These are phyloP conservation scores for Xylocopa sonorina DNA, from an alignment of 1,140 invertebrate species.

Conservation along the genomic window DNA sequence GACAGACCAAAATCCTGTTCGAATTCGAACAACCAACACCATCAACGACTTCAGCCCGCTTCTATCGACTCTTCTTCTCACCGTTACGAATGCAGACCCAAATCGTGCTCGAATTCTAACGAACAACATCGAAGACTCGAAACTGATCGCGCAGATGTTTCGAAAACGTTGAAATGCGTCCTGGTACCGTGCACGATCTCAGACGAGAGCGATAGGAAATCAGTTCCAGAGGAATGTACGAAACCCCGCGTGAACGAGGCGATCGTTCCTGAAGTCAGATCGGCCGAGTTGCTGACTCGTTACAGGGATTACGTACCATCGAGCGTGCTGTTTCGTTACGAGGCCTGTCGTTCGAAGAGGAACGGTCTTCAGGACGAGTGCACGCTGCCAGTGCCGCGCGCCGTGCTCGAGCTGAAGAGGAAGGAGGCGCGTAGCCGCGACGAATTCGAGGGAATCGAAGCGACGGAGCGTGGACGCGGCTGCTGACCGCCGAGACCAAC, in stretches of 20 bases:
- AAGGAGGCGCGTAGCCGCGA: background rate
- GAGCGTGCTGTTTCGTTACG: constrained; percentile 51
- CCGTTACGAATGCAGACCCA: no score
- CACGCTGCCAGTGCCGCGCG: constrained; percentile 33
- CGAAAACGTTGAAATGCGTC: background rate
- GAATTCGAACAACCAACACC: background rate
- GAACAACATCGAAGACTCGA: background rate
- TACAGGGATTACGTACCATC: constrained; percentile 51
- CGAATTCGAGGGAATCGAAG: background rate
- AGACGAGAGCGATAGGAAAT: background rate
- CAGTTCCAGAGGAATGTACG: background rate
- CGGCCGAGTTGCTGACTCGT: constrained; percentile 28
- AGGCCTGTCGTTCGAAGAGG: constrained; percentile 55
- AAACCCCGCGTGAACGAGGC: background rate
- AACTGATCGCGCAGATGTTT: background rate
- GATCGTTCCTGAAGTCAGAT: background rate
- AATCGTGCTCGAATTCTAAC: background rate
- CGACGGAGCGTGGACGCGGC: background rate
- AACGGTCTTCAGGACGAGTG: constrained; percentile 69
- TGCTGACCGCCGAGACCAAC: background rate
- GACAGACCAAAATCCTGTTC: background rate
- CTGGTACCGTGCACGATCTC: background rate
- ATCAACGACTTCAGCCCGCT: background rate
- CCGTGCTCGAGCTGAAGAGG: constrained; percentile 32
- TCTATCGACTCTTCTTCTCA: no score